Base-by-base conservation (phyloP, 2,113 vertebrate species). In the Scomber japonicus region DNA sequence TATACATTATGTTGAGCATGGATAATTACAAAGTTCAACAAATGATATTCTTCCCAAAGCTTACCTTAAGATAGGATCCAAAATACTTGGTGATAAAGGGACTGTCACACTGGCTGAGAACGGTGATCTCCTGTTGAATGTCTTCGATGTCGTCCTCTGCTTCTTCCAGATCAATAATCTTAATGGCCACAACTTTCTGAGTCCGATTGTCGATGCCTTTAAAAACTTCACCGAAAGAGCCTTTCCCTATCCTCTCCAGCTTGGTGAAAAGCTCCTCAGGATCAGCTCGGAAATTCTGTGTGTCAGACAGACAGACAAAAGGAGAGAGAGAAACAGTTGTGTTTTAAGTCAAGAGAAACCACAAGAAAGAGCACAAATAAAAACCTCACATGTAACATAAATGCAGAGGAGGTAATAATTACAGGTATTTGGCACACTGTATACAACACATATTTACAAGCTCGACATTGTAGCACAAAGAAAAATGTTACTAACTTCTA, bases 81-180 rank as follows among this genome's bases (percentile, higher is more conserved):
- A 97, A 98, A 87, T 99, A 99, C 89, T 98, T 99, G 89, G 98
- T 99, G 89, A 99, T 97, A 11, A 98, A 98, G 16, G 97, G 97
- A 84, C 98, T 99, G 95, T 99, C 97, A 30, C 98, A 99, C 84
- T 99, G 98, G 93, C 98, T 99, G 81, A 99, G 96, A 80, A 99
- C 98, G 13, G 98, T 99, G 89, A 99, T 99, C 93, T 99, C 98
- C 90, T 99, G 97, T 62, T 99, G 97, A 91, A 99, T 97, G 91
- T 99, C 98, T 93, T 99, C 98, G 73, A 99, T 99, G 90, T 99
- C 98, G 85, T 99, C 98, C 91, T 99, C 98, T 0, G 98, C 98
- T 93, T 99, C 98, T 92, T 99, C 98, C 83, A 99, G 95, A 90
- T 99, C 98, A 89, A 99, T 99, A 82, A 97, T 99, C 96, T 99